A percentile compares a stretch with the other conserved stretches of the same genome.
phyloP scores from a whole-genome alignment of 2,113 vertebrate genomes.

The Archilochus colubris region DNA sequence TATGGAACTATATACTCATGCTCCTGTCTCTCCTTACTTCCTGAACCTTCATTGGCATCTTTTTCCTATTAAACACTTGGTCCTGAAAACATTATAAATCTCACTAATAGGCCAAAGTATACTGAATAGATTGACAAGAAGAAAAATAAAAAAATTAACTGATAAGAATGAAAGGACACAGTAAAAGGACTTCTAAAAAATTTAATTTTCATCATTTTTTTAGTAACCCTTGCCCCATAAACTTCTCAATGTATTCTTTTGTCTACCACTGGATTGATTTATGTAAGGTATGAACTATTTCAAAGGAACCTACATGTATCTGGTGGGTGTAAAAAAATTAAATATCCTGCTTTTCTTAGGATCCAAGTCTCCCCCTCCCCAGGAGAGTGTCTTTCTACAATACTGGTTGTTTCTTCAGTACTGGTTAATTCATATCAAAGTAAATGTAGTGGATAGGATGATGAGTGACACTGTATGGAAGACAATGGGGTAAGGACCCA shows the following conservation, averaged over 20 bases:
- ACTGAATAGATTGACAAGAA: not conserved
- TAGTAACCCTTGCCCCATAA: not conserved
- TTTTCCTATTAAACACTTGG: not conserved
- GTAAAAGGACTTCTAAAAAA: not conserved
- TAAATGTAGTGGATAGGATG: slow-evolving; percentile 31
- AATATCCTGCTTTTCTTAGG: not conserved
- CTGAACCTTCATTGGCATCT: not conserved
- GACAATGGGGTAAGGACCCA: slow-evolving; percentile 37
- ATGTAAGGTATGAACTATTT: not conserved
- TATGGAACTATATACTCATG: not conserved
- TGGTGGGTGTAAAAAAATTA: not conserved
- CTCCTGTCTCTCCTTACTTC: not conserved
- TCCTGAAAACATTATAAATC: not conserved
- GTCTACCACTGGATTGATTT: not conserved
- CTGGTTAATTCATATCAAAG: slow-evolving; percentile 5
- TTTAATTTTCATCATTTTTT: not conserved
- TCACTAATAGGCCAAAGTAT: not conserved
- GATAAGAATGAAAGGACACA: not conserved
- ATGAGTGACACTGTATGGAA: slow-evolving; percentile 66
- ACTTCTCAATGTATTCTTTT: not conserved
- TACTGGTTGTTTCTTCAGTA: not conserved
- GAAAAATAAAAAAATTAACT: not conserved
- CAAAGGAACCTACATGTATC: not conserved
- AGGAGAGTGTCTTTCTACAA: not conserved
- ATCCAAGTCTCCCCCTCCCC: not conserved